Evolutionary conservation across 2,797 vertebrate species (phyloP).

Genomic region (Silurus lanzhouensis): DNA sequence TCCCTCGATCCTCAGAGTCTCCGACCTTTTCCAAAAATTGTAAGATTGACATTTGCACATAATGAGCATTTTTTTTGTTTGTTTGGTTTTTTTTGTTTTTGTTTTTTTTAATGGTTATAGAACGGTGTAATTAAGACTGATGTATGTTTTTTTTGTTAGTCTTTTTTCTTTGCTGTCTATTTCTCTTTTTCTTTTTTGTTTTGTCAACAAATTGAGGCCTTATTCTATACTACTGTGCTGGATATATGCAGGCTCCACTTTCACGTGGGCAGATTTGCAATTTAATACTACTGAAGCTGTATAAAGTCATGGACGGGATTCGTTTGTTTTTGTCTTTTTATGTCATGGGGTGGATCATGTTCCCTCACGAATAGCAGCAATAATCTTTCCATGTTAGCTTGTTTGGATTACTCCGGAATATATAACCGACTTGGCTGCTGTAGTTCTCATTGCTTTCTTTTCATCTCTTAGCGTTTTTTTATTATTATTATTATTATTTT

Average conservation of each 20-base stretch:
- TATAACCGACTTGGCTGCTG: conserved; percentile 64
- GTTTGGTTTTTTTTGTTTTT: conserved; percentile 26
- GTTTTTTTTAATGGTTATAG: conserved; percentile 55
- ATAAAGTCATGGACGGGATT: conserved; percentile 75
- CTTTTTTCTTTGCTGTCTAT: conserved; percentile 63
- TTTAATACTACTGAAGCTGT: conserved; percentile 97
- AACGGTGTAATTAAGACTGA: conserved; percentile 72
- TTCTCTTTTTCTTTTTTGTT: conserved; percentile 63
- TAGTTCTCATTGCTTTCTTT: conserved; percentile 64
- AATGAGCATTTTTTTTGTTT: conserved; percentile 60
- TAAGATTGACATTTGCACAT: conserved; percentile 81
- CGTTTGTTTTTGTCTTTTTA: conserved; percentile 72
- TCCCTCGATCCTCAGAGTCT: conserved; percentile 55
- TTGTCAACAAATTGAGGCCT: conserved; percentile 89
- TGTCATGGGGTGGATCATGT: conserved; percentile 68
- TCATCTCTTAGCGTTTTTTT: conserved; percentile 37
- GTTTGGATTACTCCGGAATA: conserved; percentile 73
- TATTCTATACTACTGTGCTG: conserved; percentile 90
- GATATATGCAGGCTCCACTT: conserved; percentile 75
- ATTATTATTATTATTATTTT: conserved; percentile 65
- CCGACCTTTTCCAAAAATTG: conserved; percentile 72
- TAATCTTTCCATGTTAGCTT: conserved; percentile 75
- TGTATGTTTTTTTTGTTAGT: conserved; percentile 64
- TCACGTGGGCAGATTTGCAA: conserved; percentile 62
- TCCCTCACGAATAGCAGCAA: conserved; percentile 77